These are phyloP conservation scores for Tenthredo scrophulariae DNA, from an alignment of 2,888 invertebrate genomes.

Conservation along the genomic window DNA sequence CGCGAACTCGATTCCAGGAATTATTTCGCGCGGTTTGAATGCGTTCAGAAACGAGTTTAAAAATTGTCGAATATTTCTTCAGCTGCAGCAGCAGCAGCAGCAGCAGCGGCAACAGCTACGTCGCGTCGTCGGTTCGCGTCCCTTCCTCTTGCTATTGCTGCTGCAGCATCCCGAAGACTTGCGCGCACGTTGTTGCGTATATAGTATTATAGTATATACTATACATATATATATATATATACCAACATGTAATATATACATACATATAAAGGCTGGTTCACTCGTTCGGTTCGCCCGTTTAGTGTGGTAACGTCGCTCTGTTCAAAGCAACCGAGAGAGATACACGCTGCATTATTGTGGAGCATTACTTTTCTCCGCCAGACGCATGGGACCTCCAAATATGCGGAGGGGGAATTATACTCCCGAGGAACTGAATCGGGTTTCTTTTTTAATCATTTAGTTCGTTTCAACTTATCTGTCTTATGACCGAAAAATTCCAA, in stretches of 20 bases:
- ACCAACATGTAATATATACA: neutral
- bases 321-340: conserved; percentile 43
- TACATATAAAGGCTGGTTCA: conserved; percentile 18
- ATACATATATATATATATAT: neutral
- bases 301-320: conserved; percentile 28
- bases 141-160: conserved; percentile 23
- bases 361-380: conserved; percentile 61
- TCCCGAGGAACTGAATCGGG: conserved; percentile 39
- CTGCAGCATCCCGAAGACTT: neutral
- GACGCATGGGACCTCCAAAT: conserved; percentile 57
- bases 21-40: conserved; percentile 70
- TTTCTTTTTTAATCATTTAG: conserved; percentile 43
- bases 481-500: conserved; percentile 52
- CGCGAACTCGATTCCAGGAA: conserved; percentile 68
- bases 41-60: conserved; percentile 75
- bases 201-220: conserved; percentile 4
- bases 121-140: conserved; percentile 31
- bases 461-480: conserved; percentile 49
- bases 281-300: conserved; percentile 12
- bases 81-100: conserved; percentile 56
- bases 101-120: conserved; percentile 34
- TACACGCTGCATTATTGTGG: conserved; percentile 61
- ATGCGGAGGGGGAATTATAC: conserved; percentile 54
- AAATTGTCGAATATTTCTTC: conserved; percentile 76
- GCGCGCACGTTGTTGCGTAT: conserved; percentile 33